phyloP scores from a whole-genome alignment of 2,797 vertebrate genomes.

The Mormyrus hasselquistii region DNA sequence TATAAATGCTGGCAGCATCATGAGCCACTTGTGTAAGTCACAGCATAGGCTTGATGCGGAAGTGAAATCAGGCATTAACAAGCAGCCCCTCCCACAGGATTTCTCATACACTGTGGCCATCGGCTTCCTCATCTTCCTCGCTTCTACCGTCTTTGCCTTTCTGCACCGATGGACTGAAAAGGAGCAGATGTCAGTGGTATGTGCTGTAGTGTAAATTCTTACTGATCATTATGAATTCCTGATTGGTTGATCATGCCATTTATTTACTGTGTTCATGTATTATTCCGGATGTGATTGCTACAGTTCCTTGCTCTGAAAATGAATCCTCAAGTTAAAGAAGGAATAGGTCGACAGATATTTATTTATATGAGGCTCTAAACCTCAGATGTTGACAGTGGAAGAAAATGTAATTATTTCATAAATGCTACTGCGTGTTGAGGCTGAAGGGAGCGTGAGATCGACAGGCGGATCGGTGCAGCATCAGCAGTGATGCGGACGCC shows the following conservation, averaged over 20 bases:
- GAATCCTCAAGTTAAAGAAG: not conserved
- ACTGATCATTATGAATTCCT: not conserved
- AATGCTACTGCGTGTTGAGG: not conserved
- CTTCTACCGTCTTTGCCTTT: conserved; percentile 56
- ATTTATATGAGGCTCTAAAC: not conserved
- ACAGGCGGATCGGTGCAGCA: not conserved
- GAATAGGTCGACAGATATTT: not conserved
- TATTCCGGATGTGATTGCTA: not conserved
- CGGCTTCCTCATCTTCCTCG: conserved; percentile 49
- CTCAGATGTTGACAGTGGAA: not conserved
- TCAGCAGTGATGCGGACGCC: not conserved
- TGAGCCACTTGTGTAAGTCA: not conserved
- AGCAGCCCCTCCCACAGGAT: conserved; percentile 58
- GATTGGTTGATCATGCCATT: not conserved
- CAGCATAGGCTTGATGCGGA: not conserved
- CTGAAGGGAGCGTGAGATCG: not conserved
- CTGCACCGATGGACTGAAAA: conserved; percentile 34
- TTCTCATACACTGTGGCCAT: conserved; percentile 47
- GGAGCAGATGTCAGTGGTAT: conserved; percentile 63
- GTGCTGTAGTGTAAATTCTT: conserved; percentile 31
- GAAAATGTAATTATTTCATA: not conserved
- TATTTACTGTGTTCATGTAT: not conserved
- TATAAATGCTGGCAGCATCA: not conserved
- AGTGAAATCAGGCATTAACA: not conserved
- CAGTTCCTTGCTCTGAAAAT: not conserved